phyloP scores from a whole-genome alignment of 2,888 invertebrate species.

The Synanthedon tipuliformis region DNA sequence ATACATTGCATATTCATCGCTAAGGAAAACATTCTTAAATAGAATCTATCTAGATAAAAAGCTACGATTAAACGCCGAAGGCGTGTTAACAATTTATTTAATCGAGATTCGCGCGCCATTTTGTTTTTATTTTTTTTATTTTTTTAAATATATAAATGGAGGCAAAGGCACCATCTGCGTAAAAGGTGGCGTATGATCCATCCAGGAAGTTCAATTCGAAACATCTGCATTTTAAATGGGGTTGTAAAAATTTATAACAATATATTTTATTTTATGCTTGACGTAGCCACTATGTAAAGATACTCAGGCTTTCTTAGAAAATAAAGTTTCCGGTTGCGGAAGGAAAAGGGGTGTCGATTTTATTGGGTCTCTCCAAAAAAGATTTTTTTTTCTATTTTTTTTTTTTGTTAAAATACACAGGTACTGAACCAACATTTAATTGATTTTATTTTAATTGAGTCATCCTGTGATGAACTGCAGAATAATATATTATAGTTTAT shows the following conservation, averaged over 20 bases:
- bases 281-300: background rate
- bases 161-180: conserved; percentile 36
- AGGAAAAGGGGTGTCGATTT: background rate
- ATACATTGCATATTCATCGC: conserved; percentile 43
- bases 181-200: conserved; percentile 46
- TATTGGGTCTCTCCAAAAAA: no score
- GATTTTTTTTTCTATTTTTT: no score
- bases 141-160: conserved; percentile 2
- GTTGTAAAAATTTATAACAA: conserved; percentile 4
- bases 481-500: no score
- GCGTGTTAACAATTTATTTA: conserved; percentile 56
- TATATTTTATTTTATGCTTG: background rate
- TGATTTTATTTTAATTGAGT: no score
- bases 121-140: conserved; percentile 19
- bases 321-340: background rate
- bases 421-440: no score
- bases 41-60: conserved; percentile 49
- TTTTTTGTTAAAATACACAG: no score
- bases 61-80: conserved; percentile 35
- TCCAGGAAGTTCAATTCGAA: conserved; percentile 38
- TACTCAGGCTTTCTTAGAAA: background rate
- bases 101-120: conserved; percentile 37
- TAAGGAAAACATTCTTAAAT: conserved; percentile 35
- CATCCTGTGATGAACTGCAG: no score
- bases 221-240: conserved; percentile 27